Percentiles rank a stretch among this genome's conserved stretches.
These are phyloP conservation scores for Conchocele bisecta DNA, from an alignment of 2,888 invertebrate species.

Conservation along the genomic window DNA sequence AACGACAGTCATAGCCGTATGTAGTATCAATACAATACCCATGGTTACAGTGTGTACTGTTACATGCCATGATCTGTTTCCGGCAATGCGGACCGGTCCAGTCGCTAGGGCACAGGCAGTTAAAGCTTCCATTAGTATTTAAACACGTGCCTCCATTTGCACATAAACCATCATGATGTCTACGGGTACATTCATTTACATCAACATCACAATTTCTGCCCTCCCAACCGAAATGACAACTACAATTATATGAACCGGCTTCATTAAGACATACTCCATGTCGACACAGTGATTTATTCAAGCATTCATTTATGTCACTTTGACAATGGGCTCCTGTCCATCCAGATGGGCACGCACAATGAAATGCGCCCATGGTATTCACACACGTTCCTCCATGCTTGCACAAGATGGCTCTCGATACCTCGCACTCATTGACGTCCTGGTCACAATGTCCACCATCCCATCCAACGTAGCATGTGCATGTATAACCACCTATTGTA, in stretches of 20 bases:
- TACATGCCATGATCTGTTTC: too few species aligned
- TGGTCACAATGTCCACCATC: conserved; percentile 15
- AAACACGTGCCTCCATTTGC: conserved; percentile 51
- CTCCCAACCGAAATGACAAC: conserved; percentile 21
- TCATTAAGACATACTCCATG: conserved; percentile 11
- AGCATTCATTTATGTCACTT: conserved; percentile 9
- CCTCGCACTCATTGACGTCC: conserved; percentile 29
- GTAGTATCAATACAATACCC: conserved; percentile 14
- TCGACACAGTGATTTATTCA: too few species aligned
- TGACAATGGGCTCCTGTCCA: conserved; percentile 5
- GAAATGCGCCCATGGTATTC: conserved; percentile 24
- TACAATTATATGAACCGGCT: conserved; percentile 21
- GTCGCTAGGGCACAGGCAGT: conserved; percentile 53
- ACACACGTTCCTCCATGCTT: conserved; percentile 17
- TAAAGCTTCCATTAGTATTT: conserved; percentile 42
- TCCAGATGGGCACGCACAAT: neutral
- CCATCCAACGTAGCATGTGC: conserved; percentile 14
- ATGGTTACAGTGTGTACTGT: conserved; percentile 20
- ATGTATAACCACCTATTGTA: conserved; percentile 14
- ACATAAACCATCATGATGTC: too few species aligned
- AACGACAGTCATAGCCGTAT: neutral
- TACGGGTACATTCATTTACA: conserved; percentile 32
- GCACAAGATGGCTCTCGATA: conserved; percentile 10
- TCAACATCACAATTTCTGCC: conserved; percentile 30
- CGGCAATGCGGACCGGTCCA: conserved; percentile 55